Conservation (phyloP, 2,113 vertebrate species). For the Cinclus mexicanus region DNA sequence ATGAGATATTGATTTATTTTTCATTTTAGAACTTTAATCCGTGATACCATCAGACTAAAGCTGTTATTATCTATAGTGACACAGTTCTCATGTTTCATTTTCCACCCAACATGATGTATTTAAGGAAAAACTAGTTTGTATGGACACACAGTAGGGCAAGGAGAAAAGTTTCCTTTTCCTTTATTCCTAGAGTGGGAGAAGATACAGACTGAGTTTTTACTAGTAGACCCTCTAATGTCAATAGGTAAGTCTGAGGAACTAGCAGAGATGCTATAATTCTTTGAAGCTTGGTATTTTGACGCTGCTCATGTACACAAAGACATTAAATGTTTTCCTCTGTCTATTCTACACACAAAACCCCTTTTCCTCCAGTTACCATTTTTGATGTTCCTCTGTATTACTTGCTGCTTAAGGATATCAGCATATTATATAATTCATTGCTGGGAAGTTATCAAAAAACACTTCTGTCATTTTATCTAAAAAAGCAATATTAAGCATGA, state of each 20-base stretch:
- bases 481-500: background rate
- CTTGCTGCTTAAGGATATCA: background rate
- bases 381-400: background rate
- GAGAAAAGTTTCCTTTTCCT: background rate
- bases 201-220: background rate
- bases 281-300: background rate
- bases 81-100: background rate
- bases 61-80: background rate
- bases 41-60: background rate
- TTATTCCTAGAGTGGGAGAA: background rate
- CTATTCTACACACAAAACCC: background rate
- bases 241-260: background rate
- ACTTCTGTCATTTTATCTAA: background rate
- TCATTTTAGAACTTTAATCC: constrained; percentile 13
- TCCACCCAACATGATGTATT: background rate
- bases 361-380: background rate
- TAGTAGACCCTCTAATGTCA: background rate
- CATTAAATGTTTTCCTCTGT: background rate
- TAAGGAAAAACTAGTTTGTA: background rate
- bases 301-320: background rate
- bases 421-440: background rate
- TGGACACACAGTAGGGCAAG: background rate
- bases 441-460: background rate
- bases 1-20: constrained; percentile 37
- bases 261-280: background rate